Conservation (phyloP, 2,797 vertebrate species). For the Zalophus californianus region DNA sequence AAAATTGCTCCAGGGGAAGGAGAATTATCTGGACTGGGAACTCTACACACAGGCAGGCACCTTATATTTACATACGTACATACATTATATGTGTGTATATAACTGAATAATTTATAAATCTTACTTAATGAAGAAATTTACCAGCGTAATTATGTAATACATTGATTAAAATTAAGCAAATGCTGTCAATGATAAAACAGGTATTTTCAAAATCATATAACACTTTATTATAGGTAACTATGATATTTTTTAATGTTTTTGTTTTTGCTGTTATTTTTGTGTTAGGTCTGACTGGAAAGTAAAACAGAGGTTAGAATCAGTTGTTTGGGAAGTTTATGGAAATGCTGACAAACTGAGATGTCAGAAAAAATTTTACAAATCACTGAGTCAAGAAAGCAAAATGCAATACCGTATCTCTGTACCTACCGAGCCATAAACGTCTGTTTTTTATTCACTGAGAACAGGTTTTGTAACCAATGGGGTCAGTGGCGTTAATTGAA, state of each 20-base stretch:
- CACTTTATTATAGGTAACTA: not conserved
- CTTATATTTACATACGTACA: not conserved
- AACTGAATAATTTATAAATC: not conserved
- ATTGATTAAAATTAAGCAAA: not conserved
- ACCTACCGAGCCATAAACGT: not conserved
- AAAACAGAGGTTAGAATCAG: not conserved
- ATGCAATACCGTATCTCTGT: not conserved
- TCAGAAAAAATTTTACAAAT: constrained; percentile 52
- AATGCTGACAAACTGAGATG: constrained; percentile 40
- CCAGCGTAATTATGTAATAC: not conserved
- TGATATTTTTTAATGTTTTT: not conserved
- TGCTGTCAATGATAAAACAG: not conserved
- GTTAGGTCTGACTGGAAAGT: not conserved
- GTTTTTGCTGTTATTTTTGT: not conserved
- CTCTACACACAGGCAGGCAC: not conserved
- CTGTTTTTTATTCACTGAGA: not conserved
- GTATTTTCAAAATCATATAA: not conserved
- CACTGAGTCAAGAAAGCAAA: constrained; percentile 33
- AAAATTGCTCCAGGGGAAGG: not conserved
- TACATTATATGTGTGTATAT: not conserved
- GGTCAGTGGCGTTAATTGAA: not conserved
- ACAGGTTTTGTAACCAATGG: not conserved
- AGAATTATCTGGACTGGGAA: not conserved
- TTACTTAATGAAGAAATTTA: not conserved
- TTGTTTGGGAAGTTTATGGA: not conserved